A percentile compares a stretch with the other conserved stretches of the same genome.
These are phyloP conservation scores for Calyptomena viridis DNA, from an alignment of 2,113 vertebrate genomes.

Conservation along the genomic window DNA sequence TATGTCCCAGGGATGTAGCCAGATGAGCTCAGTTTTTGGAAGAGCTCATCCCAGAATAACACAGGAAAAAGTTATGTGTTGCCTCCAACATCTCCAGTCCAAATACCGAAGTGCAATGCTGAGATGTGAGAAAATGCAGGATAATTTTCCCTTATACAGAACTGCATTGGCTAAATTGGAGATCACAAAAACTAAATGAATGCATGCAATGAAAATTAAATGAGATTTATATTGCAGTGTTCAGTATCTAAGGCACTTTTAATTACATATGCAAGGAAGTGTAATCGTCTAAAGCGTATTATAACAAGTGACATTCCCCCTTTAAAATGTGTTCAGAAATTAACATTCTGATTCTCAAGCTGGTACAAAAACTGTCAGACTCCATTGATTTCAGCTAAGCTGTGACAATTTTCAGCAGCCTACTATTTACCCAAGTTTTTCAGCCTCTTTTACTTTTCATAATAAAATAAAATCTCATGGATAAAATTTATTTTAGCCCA, in stretches of 20 bases:
- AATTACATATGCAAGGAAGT: constrained; percentile 41
- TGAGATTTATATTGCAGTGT: constrained; percentile 14
- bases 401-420: constrained; percentile 1
- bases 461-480: not conserved
- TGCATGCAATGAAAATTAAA: constrained; percentile 19
- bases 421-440: not conserved
- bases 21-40: constrained; percentile 1
- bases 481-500: not conserved
- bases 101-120: not conserved
- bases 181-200: not conserved
- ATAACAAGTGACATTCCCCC: not conserved
- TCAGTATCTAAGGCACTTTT: constrained; percentile 23
- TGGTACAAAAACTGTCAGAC: constrained; percentile 46
- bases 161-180: not conserved
- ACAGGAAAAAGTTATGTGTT: not conserved
- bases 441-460: not conserved
- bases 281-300: constrained; percentile 1
- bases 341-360: constrained; percentile 35
- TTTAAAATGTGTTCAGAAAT: constrained; percentile 39
- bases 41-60: not conserved
- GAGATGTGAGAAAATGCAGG: not conserved
- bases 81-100: not conserved
- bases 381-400: constrained; percentile 17
- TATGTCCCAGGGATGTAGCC: not conserved
- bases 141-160: not conserved